A percentile compares a stretch with the other conserved stretches of the same genome.
phyloP scores from a whole-genome alignment of 2,113 vertebrate genomes.

The Cnemophilus loriae region DNA sequence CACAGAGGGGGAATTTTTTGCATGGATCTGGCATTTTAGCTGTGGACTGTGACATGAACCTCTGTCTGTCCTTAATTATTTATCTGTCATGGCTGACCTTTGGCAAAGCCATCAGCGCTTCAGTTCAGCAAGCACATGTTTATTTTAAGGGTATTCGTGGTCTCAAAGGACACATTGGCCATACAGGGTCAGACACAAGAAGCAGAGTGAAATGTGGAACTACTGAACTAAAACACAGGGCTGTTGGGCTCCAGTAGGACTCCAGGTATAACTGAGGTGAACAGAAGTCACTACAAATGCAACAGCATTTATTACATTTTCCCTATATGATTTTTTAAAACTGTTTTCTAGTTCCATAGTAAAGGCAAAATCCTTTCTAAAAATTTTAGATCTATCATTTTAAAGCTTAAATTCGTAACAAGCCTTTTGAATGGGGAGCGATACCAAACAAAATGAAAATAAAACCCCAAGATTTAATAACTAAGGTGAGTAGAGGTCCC shows the following conservation, averaged over 20 bases:
- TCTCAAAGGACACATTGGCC: neutral
- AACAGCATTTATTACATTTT: neutral
- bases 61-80: neutral
- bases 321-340: neutral
- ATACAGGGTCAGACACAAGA: neutral
- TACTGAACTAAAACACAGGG: neutral
- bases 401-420: neutral
- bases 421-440: neutral
- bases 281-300: neutral
- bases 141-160: neutral
- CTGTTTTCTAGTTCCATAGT: neutral
- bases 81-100: neutral
- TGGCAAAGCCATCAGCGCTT: neutral
- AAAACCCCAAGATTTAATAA: neutral
- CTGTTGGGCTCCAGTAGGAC: neutral
- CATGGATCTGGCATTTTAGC: neutral
- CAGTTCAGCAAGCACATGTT: neutral
- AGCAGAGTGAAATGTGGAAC: neutral
- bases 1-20: neutral
- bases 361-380: neutral
- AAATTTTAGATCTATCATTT: neutral
- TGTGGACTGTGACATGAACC: neutral
- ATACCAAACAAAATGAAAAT: neutral
- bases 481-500: neutral
- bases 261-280: neutral